These are phyloP conservation scores for Nyctalus aviator DNA, from an alignment of 2,797 vertebrate species.

Conservation along the genomic window DNA sequence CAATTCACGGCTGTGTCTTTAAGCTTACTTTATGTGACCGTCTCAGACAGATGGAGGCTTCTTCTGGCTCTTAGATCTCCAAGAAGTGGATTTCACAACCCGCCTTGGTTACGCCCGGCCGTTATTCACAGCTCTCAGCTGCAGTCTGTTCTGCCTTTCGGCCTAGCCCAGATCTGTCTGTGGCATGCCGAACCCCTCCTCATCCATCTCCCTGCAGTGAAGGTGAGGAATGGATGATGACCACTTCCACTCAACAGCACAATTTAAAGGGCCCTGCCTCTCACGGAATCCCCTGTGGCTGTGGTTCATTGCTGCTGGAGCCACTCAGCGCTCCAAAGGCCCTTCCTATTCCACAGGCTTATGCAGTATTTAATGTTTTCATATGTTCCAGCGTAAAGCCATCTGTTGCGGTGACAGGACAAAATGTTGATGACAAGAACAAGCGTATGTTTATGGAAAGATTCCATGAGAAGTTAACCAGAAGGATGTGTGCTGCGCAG, in stretches of 20 bases:
- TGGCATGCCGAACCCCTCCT: neutral
- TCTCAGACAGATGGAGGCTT: conserved; percentile 36
- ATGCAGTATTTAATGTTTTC: conserved; percentile 88
- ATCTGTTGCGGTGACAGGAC: conserved; percentile 85
- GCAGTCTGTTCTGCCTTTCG: neutral
- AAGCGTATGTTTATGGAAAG: conserved; percentile 84
- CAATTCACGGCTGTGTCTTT: neutral
- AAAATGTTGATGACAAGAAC: conserved; percentile 83
- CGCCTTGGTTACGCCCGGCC: neutral
- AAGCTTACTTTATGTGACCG: neutral
- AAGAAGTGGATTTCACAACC: conserved; percentile 44
- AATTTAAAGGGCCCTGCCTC: neutral
- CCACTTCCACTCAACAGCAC: neutral
- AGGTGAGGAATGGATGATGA: neutral
- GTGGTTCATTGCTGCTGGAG: neutral
- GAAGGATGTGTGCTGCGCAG: conserved; percentile 65
- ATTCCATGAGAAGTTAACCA: conserved; percentile 78
- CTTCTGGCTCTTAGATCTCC: conserved; percentile 35
- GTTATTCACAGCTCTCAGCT: neutral
- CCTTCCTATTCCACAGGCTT: conserved; percentile 78
- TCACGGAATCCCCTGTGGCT: neutral
- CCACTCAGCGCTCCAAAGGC: conserved; percentile 65
- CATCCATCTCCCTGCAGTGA: neutral
- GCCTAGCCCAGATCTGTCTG: neutral
- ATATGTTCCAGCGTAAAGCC: conserved; percentile 86